These are phyloP conservation scores for Alviniconcha strummeri DNA, from an alignment of 2,888 invertebrate genomes.

Conservation along the genomic window DNA sequence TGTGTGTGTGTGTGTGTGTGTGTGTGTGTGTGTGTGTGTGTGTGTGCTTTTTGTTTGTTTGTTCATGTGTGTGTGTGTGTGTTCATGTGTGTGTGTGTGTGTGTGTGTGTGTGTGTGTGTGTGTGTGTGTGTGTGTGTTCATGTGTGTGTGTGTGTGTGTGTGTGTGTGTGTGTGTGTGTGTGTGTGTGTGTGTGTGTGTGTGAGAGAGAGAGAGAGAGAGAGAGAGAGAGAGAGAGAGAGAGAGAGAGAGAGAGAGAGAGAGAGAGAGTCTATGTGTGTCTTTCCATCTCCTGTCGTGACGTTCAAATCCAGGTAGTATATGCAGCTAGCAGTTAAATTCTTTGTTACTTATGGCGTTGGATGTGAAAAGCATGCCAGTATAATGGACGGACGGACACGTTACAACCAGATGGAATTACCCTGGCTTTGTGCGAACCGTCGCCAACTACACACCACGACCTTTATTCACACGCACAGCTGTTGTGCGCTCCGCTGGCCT, in stretches of 20 bases:
- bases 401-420: not conserved
- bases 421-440: no score
- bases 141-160: not conserved
- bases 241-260: not conserved
- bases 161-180: not conserved
- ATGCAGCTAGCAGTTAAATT: no score
- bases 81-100: not conserved
- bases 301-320: no score
- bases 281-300: not conserved
- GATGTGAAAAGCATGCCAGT: not conserved
- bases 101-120: constrained; percentile 5
- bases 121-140: not conserved
- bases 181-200: not conserved
- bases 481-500: no score
- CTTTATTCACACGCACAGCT: no score
- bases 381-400: not conserved
- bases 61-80: not conserved
- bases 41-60: not conserved
- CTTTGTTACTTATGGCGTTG: no score
- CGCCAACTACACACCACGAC: no score
- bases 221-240: constrained; percentile 19
- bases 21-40: constrained; percentile 1
- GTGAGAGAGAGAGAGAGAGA: constrained; percentile 5
- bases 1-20: not conserved
- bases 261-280: not conserved